Evolutionary conservation across 2,797 vertebrate species (phyloP), one percentile per base, ranked within the genome.

Genomic region (Sardinella longiceps): DNA sequence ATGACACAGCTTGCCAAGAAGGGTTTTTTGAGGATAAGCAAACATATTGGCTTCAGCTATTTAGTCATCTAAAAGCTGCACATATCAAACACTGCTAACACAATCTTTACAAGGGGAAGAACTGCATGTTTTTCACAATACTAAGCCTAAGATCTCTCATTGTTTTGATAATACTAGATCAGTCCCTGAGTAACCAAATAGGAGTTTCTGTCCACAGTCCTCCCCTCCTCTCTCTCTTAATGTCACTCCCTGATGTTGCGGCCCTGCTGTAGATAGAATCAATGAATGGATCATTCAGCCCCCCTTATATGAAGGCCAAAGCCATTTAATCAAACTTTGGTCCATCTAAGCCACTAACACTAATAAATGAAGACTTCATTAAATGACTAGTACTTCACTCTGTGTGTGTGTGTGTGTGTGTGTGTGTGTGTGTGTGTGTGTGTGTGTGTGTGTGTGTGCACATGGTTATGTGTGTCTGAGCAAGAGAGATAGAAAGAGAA

Each of bases 291-390:
- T 77, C n/a, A n/a, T n/a, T n/a, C 18, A 43, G 70, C 5, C 37
- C 70, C 23, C 70, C 37, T 77, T 43, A 77, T 14, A 39, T 39
- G 37, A 23, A 43, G 33, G 70, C 33, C 70, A 23, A 43, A 43
- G 7, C 70, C 70, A 39, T 77, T 77, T 77, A 77, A 77, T 77
- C 70, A 77, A 39, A 77, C 5, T 43, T 33, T 43, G 20, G 70
- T 18, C 37, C 37, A 77, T 77, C 70, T 77, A 43, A 77, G 70
- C 70, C 70, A 77, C 70, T 43, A 43, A 37, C 70, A 77, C 70
- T 77, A 77, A 77, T 77, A 77, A 77, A 77, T 37, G 33, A 77
- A 77, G 70, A 43, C 70, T 77, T 74, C 66, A 74, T 74, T 33
- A 74, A 74, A 74, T 20, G 66, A 74, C 30, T 37, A 66, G 63